phyloP scores from a whole-genome alignment of 2,797 vertebrate genomes.

The Zenarchopterus dispar region DNA sequence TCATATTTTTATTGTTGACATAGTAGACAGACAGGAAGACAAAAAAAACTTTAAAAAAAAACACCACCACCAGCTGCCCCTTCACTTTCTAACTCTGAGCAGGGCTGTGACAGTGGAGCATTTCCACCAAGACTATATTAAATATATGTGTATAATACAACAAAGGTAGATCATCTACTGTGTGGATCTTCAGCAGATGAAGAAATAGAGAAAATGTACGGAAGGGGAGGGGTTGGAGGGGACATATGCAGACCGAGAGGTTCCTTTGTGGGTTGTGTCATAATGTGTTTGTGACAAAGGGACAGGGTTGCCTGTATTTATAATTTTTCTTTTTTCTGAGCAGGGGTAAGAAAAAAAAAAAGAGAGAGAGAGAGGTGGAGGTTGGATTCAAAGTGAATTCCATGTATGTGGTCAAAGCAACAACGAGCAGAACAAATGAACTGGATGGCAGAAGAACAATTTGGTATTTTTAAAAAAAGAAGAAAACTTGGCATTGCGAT shows the following conservation, averaged over 20 bases:
- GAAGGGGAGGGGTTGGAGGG: slow-evolving; percentile 23
- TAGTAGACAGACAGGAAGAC: slow-evolving; percentile 2
- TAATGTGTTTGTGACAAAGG: slow-evolving; percentile 76
- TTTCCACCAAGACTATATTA: slow-evolving; percentile 71
- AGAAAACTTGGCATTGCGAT: slow-evolving; percentile 80
- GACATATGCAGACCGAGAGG: slow-evolving; percentile 62
- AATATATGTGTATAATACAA: slow-evolving; percentile 71
- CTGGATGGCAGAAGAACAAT: slow-evolving; percentile 76
- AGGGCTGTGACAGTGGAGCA: slow-evolving; percentile 44
- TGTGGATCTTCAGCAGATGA: slow-evolving; percentile 70
- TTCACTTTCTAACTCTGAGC: slow-evolving; percentile 43
- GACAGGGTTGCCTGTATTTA: slow-evolving; percentile 80
- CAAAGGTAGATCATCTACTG: slow-evolving; percentile 76
- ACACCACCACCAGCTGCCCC: not conserved
- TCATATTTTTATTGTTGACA: not conserved
- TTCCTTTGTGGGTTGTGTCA: slow-evolving; percentile 78
- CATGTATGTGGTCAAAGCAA: slow-evolving; percentile 58
- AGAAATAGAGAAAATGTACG: slow-evolving; percentile 43
- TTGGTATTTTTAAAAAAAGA: slow-evolving; percentile 78
- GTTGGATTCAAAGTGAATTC: slow-evolving; percentile 53
- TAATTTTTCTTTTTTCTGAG: slow-evolving; percentile 49
- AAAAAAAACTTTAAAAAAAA: not conserved
- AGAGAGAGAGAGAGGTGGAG: slow-evolving; percentile 2
- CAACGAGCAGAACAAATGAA: slow-evolving; percentile 67
- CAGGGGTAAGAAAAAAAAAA: not conserved